These are phyloP conservation scores for Solenopsis invicta DNA, from an alignment of 1,140 invertebrate species.

Conservation along the genomic window DNA sequence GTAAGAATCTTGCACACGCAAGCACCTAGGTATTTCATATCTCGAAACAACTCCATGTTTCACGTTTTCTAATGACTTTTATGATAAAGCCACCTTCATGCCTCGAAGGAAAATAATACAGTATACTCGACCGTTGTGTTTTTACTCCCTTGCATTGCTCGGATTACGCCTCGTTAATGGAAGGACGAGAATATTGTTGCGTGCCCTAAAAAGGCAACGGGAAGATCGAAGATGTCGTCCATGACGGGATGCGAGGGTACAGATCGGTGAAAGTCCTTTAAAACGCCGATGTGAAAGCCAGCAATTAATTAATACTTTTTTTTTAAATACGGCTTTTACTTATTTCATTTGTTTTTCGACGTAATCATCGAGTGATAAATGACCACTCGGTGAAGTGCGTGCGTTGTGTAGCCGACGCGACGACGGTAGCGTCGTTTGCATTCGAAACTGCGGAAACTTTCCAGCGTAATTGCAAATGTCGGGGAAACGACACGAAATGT, in stretches of 20 bases:
- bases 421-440: conserved; percentile 3
- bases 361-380: conserved; percentile 15
- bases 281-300: conserved; percentile 64
- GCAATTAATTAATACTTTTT: conserved; percentile 68
- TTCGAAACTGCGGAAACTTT: conserved; percentile 25
- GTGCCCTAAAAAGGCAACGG: not conserved
- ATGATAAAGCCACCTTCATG: not conserved
- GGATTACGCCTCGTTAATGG: conserved; percentile 31
- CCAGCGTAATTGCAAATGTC: not conserved
- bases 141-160: not conserved
- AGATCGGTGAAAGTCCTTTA: conserved; percentile 65
- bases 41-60: conserved; percentile 15
- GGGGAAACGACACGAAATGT: conserved; percentile 19
- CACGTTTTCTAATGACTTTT: conserved; percentile 6
- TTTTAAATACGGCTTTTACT: conserved; percentile 37
- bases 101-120: not conserved
- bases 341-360: conserved; percentile 35
- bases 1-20: not conserved
- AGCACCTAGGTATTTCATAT: not conserved
- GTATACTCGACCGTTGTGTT: not conserved
- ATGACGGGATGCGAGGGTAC: not conserved
- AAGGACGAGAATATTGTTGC: conserved; percentile 13
- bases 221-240: conserved; percentile 14
- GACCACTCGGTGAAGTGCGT: not conserved
- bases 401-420: not conserved